These are phyloP conservation scores for Tineola bisselliella DNA, from an alignment of 2,888 invertebrate genomes.

Conservation along the genomic window DNA sequence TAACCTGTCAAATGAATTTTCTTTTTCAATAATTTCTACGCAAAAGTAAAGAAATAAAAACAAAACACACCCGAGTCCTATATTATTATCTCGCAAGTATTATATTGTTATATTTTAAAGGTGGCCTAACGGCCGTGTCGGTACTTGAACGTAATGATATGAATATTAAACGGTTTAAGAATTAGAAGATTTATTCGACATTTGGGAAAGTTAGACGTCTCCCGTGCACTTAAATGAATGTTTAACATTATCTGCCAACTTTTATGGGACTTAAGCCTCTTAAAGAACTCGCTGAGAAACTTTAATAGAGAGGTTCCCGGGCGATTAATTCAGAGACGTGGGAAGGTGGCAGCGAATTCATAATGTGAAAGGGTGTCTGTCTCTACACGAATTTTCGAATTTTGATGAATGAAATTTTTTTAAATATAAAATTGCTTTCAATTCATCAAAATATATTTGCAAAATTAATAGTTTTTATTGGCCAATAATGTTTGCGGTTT, in stretches of 20 bases:
- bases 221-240: conserved; percentile 61
- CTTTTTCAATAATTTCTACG: no score
- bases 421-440: no score
- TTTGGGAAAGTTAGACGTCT: conserved; percentile 48
- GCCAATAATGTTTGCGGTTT: no score
- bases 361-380: conserved; percentile 52
- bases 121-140: no score
- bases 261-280: conserved; percentile 57
- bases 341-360: conserved; percentile 56
- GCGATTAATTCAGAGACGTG: conserved; percentile 62
- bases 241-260: conserved; percentile 65
- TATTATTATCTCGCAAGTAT: no score
- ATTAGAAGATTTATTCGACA: conserved; percentile 63
- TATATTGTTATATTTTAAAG: no score
- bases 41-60: no score
- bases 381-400: neutral
- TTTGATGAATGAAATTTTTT: neutral
- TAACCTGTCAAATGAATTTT: no score
- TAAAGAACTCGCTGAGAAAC: conserved; percentile 62
- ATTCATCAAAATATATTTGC: no score
- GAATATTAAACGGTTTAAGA: conserved; percentile 26
- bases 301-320: conserved; percentile 62
- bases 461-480: no score
- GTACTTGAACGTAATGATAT: neutral
- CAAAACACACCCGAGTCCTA: no score